Percentiles rank a stretch among this genome's conserved stretches.
These are phyloP conservation scores for Stomatorhinus ivindoensis DNA, from an alignment of 2,113 vertebrate genomes.

Conservation along the genomic window DNA sequence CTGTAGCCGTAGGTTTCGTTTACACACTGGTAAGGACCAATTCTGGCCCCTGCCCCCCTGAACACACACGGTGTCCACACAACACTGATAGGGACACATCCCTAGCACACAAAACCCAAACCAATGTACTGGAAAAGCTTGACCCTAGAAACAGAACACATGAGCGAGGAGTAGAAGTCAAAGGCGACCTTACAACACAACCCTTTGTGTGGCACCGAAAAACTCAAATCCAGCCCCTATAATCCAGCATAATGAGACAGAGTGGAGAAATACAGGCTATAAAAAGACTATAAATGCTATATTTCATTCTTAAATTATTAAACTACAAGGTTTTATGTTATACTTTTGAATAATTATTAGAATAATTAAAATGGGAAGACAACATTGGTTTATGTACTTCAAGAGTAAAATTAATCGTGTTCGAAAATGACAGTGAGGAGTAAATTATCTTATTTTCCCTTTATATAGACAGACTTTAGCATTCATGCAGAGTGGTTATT, in stretches of 20 bases:
- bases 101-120: neutral
- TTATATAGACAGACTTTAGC: neutral
- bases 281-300: neutral
- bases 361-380: neutral
- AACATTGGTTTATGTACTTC: neutral
- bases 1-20: neutral
- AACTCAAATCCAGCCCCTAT: neutral
- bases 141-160: neutral
- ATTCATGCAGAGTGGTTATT: neutral
- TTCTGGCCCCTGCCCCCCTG: neutral
- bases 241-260: neutral
- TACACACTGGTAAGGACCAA: neutral
- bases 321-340: neutral
- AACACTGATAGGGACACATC: neutral
- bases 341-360: neutral
- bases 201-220: neutral
- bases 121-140: neutral
- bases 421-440: neutral
- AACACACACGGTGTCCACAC: neutral
- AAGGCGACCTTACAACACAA: neutral
- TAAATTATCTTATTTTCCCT: constrained; percentile 4
- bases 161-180: too few species aligned
- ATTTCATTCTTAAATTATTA: neutral
- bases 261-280: neutral
- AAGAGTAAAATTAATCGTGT: constrained; percentile 6